Evolutionary conservation across 1,140 invertebrate genomes (phyloP).

Genomic region (Ostrea denselamellosa): DNA sequence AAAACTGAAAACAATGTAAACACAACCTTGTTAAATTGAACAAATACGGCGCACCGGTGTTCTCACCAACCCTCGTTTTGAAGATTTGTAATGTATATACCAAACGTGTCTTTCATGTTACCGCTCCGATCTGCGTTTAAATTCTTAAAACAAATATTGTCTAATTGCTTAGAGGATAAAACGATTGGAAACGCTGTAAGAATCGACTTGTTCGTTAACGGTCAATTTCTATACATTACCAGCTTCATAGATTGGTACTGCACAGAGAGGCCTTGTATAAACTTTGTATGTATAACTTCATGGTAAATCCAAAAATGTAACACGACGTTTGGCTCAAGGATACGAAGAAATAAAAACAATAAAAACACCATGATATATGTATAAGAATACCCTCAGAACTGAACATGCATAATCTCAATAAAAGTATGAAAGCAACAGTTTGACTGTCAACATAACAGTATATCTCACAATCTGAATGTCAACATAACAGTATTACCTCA

Average conservation of each 20-base stretch:
- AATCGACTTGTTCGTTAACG: background rate
- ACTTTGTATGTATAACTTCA: too few species aligned
- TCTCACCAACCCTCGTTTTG: background rate
- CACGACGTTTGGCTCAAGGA: too few species aligned
- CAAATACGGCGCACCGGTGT: background rate
- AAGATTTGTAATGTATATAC: slow-evolving; percentile 24
- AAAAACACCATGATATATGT: too few species aligned
- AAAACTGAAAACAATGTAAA: slow-evolving; percentile 36
- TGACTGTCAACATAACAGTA: too few species aligned
- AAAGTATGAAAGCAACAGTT: too few species aligned
- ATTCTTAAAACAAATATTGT: slow-evolving; percentile 20
- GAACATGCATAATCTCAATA: too few species aligned
- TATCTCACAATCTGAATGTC: too few species aligned
- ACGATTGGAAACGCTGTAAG: slow-evolving; percentile 1
- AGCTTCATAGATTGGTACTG: background rate
- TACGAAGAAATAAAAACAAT: too few species aligned
- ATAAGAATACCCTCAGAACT: too few species aligned
- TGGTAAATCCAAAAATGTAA: too few species aligned
- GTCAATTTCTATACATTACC: background rate
- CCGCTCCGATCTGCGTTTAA: background rate
- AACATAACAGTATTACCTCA: too few species aligned
- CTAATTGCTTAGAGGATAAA: background rate
- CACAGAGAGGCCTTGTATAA: too few species aligned
- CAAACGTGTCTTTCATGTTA: background rate
- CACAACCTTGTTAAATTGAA: slow-evolving; percentile 22